Evolutionary conservation across 1,140 invertebrate species (phyloP), one percentile per base, ranked within the genome.

Genomic region (Hormaphis cornu): DNA sequence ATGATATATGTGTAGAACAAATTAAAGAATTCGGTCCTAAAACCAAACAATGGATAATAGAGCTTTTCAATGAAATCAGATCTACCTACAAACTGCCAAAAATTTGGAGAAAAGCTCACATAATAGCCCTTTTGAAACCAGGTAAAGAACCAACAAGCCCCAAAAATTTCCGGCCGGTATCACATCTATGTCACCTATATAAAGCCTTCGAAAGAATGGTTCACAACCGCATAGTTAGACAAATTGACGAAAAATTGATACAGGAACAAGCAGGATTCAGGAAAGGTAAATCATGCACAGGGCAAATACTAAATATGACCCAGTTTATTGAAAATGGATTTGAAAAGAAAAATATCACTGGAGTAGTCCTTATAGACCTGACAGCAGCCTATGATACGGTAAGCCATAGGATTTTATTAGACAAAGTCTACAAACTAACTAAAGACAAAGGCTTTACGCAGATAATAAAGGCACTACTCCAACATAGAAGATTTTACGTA

Each of bases 321-420:
- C 44, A 71, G 50, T 40, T 66, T 37, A 71, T 71, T 37, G 72
- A 72, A 50, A 56, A 72, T 24, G 72, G 72, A 16, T 72, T 71
- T 26, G 56, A 72, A 24, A 28, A 69, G 52, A 52, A 54, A 35
- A 37, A 50, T 24, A 63, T 71, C 18, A 71, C 69, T 26, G 69
- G 56, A 3, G 72, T 48, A n/a, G 70, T 59, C 10, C 71, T 53
- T 71, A 26, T 72, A 24, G 72, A 72, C 26, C 59, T 71, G 7
- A 50, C 58, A 14, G 58, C 72, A 22, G 70, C 72, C 30, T 72
- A 71, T 56, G 72, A 72, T 33, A 72, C 69, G 14, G 69, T 72
- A 1, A 63, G 54, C 22, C 71, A 72, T 33, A 63, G 46, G 54
- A 22, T 48, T 30, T 48, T 72, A 9, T 22, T 37, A 52, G n/a